Evolutionary conservation across 2,797 vertebrate species (phyloP).

Genomic region (Nasua narica): DNA sequence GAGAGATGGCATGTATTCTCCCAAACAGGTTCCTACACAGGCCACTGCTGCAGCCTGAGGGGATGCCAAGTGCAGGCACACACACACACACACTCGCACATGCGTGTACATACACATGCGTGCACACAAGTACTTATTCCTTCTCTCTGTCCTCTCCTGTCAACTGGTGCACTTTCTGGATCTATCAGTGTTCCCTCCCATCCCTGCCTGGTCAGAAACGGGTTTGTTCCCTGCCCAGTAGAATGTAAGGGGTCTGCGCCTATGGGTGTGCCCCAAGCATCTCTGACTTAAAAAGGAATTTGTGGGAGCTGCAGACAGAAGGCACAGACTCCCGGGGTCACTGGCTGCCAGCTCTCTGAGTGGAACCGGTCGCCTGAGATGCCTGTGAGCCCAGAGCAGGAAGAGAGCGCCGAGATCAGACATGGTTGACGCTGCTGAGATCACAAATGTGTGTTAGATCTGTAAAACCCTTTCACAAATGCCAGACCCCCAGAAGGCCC

Average conservation of each 20-base stretch:
- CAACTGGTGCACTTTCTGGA: not conserved
- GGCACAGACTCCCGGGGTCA: not conserved
- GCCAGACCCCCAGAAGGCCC: not conserved
- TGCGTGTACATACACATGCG: fast-evolving
- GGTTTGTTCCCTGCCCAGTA: not conserved
- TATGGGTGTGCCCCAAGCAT: not conserved
- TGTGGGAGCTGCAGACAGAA: not conserved
- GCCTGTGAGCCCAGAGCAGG: too few species aligned
- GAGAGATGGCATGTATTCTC: not conserved
- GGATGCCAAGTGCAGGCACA: not conserved
- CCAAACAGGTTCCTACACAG: not conserved
- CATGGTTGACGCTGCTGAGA: not conserved
- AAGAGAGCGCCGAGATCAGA: not conserved
- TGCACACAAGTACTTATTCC: not conserved
- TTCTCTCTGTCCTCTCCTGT: not conserved
- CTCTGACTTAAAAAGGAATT: not conserved
- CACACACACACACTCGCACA: fast-evolving
- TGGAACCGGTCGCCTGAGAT: not conserved
- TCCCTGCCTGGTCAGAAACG: not conserved
- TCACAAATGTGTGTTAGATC: not conserved
- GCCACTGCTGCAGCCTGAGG: not conserved
- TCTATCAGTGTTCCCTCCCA: not conserved
- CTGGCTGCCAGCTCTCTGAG: not conserved
- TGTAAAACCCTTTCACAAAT: not conserved
- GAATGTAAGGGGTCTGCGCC: not conserved